Evolutionary conservation across 1,140 invertebrate genomes (phyloP).

Genomic region (Lutraria rhynchaena): DNA sequence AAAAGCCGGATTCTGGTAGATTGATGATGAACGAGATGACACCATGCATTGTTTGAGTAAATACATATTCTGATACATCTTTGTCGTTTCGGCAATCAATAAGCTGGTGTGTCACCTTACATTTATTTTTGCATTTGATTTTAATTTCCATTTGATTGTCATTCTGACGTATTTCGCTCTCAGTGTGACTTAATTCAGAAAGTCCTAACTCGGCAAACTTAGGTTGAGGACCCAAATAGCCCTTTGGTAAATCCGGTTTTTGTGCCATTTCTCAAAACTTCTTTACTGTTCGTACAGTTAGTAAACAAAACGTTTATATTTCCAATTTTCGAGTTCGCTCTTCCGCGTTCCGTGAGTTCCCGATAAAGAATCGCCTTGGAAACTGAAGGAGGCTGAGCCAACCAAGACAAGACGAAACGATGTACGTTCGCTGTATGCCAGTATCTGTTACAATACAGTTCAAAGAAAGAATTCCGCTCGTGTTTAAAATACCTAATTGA

Average conservation of each 20-base stretch:
- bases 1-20: constrained; percentile 76
- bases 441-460: too few relatives aligned
- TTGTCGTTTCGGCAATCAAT: constrained; percentile 64
- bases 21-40: constrained; percentile 70
- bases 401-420: too few relatives aligned
- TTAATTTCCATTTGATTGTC: constrained; percentile 73
- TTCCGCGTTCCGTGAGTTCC: constrained; percentile 11
- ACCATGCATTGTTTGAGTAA: constrained; percentile 71
- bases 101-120: constrained; percentile 76
- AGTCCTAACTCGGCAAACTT: constrained; percentile 70
- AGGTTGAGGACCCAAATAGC: constrained; percentile 77
- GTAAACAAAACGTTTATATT: background rate
- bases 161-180: constrained; percentile 64
- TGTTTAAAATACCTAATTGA: too few relatives aligned
- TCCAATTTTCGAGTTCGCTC: constrained; percentile 2
- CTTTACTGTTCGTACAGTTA: background rate
- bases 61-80: constrained; percentile 71
- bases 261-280: constrained; percentile 49
- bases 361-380: too few relatives aligned
- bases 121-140: constrained; percentile 64
- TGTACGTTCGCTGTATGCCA: too few relatives aligned
- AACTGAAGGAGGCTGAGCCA: too few relatives aligned
- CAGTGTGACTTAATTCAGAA: constrained; percentile 67
- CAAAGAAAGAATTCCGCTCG: too few relatives aligned
- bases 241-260: constrained; percentile 72